Base-by-base conservation (phyloP, 2,888 invertebrate genomes). In the Linyphia triangularis region DNA sequence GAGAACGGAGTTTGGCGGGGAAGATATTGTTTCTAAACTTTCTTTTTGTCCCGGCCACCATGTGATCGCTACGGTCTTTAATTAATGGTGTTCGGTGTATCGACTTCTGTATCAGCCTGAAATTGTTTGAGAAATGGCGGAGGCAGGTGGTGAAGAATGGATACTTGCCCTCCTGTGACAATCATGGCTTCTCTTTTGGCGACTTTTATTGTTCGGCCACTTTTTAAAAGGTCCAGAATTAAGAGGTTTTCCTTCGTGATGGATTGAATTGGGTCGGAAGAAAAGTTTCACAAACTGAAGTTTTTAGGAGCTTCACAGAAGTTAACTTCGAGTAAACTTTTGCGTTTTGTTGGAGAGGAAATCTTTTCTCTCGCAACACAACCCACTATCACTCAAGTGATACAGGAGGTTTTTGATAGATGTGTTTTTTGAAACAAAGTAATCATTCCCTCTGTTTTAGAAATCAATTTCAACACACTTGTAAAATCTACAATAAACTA, bases 21-120 rank as follows among this genome's bases (percentile, higher is more conserved):
- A 19, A 77, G 37, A 40, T 77, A 77, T 77, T 77, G 77, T 63
- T 70, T 77, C 33, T 19, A 33, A 33, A 33, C 67, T 19, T 61
- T 75, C 22, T 61, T 33, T 30, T 59, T 16, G 22, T 28, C 61
- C 16, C 22, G 19, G 19, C 3, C 28, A 16, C 22, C 70, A 43
- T 43, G 61, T 26, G 63, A 63, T 16, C 13, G 28, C 57, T 16
- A 7, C 24, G 61, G 59, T 30, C 22, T 75, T 61, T 61, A 75
- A 75, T 75, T 61, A 75, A 75, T 75, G 75, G 37, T 24, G 16
- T 59, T 75, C 19, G 24, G 19, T 59, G 22, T 16, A 73, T 73
- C 73, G 73, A 59, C 30, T 51, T 51, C 30, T 73, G 59, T 33
- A 57, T 59, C 28, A 30, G 51, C 7, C n/a, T 16, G 19, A 73